Evolutionary conservation across 2,113 vertebrate species (phyloP).

Genomic region (Cyrtonyx montezumae): DNA sequence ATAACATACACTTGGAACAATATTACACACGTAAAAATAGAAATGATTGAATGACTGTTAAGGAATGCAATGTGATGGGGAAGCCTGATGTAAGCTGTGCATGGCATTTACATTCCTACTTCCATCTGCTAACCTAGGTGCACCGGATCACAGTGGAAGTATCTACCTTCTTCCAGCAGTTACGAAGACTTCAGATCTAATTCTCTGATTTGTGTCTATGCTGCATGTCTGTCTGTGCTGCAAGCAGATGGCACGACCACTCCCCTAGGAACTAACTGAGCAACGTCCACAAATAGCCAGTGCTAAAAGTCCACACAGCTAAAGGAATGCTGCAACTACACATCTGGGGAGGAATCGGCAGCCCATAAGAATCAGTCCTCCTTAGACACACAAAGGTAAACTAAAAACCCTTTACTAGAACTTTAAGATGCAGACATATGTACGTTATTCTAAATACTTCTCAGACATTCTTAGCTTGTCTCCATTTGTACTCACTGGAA

Average conservation of each 20-base stretch:
- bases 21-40: constrained; percentile 9
- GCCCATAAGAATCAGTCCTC: not conserved
- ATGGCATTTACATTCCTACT: not conserved
- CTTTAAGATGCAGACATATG: not conserved
- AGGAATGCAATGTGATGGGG: not conserved
- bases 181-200: constrained; percentile 13
- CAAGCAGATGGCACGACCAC: not conserved
- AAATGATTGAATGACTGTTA: not conserved
- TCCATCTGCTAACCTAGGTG: not conserved
- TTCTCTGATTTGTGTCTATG: not conserved
- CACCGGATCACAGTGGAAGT: not conserved
- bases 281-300: not conserved
- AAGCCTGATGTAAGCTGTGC: not conserved
- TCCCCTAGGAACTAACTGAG: constrained; percentile 19
- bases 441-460: not conserved
- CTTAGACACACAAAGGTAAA: not conserved
- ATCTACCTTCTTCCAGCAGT: not conserved
- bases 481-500: not conserved
- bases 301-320: not conserved
- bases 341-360: not conserved
- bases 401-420: not conserved
- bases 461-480: not conserved
- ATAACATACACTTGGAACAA: constrained; percentile 8
- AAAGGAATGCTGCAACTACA: not conserved
- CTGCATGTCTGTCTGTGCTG: constrained; percentile 1